Conservation (phyloP, 2,797 vertebrate species). For the Octomys mimax region DNA sequence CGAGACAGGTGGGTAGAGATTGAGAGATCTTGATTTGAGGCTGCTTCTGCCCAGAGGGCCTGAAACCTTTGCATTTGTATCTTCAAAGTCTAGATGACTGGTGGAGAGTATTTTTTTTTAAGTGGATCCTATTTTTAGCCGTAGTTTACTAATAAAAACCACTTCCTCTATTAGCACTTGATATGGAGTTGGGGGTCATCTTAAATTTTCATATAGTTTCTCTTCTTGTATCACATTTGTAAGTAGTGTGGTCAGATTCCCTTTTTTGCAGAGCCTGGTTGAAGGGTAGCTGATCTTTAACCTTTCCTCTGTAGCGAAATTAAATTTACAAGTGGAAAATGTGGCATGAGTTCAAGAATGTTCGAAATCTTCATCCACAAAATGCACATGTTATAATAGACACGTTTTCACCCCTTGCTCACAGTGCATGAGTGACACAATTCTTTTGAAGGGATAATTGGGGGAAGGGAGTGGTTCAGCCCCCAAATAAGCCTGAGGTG, state of each 20-base stretch:
- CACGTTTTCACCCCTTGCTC: conserved; percentile 67
- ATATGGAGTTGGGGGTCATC: conserved; percentile 45
- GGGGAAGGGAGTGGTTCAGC: conserved; percentile 62
- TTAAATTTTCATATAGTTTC: conserved; percentile 54
- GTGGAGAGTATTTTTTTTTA: conserved; percentile 25
- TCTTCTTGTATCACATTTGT: not conserved
- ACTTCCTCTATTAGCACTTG: conserved; percentile 75
- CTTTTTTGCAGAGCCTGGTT: conserved; percentile 47
- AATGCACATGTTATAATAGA: conserved; percentile 63
- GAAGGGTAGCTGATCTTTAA: conserved; percentile 61
- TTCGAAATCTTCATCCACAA: conserved; percentile 52
- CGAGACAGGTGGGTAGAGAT: not conserved
- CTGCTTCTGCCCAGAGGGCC: not conserved
- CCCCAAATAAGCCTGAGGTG: conserved; percentile 22
- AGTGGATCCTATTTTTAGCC: conserved; percentile 64
- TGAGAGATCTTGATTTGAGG: not conserved
- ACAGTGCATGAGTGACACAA: not conserved
- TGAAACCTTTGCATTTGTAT: not conserved
- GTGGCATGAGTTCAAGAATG: conserved; percentile 71
- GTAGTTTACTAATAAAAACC: conserved; percentile 71
- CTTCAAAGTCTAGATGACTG: not conserved
- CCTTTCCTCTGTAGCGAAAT: conserved; percentile 53
- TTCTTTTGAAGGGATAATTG: conserved; percentile 67
- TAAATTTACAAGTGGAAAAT: conserved; percentile 51
- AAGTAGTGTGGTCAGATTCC: conserved; percentile 56